These are phyloP conservation scores for Apotomis capreana DNA, from an alignment of 2,888 invertebrate species.

Conservation along the genomic window DNA sequence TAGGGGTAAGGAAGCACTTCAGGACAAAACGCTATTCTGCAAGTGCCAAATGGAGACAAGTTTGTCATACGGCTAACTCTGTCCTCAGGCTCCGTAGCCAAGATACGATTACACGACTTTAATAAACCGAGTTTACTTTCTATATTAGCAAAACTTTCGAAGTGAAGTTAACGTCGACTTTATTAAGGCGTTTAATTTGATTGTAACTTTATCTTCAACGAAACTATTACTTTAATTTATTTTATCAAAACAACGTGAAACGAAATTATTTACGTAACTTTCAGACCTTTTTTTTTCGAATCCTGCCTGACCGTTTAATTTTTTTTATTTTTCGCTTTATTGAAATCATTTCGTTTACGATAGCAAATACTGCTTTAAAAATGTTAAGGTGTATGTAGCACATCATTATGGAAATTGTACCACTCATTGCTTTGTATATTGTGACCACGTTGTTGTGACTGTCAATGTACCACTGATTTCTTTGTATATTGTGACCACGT, in stretches of 20 bases:
- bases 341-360: too few relatives aligned
- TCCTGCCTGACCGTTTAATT: too few relatives aligned
- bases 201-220: neutral
- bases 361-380: too few relatives aligned
- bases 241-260: neutral
- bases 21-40: too few relatives aligned
- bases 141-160: neutral
- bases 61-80: neutral
- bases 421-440: too few relatives aligned
- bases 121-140: neutral
- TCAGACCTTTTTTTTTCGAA: neutral
- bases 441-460: too few relatives aligned
- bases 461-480: too few relatives aligned
- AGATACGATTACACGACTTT: neutral
- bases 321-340: too few relatives aligned
- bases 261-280: neutral
- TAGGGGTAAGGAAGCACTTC: too few relatives aligned
- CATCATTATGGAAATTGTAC: too few relatives aligned
- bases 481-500: too few relatives aligned
- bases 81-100: neutral
- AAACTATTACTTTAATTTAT: neutral
- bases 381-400: too few relatives aligned
- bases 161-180: neutral
- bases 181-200: neutral
- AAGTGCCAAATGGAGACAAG: neutral